Conservation (phyloP, 1,140 invertebrate species). For the Armadillidium nasatum region DNA sequence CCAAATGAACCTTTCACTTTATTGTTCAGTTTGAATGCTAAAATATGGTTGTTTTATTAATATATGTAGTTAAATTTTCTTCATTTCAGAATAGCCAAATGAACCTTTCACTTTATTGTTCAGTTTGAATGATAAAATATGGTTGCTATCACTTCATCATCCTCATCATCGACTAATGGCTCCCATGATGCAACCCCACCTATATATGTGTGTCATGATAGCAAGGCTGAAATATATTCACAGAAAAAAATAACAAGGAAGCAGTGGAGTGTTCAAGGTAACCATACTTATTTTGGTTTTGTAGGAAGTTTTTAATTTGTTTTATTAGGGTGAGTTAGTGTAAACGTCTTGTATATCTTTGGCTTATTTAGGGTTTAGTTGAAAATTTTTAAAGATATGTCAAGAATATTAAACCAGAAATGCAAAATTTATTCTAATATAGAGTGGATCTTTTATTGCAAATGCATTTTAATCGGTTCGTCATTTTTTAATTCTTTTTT, state of each 20-base stretch:
- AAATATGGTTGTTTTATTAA: constrained; percentile 2
- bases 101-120: no score
- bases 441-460: no score
- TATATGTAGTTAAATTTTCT: no score
- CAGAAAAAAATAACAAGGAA: background rate
- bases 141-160: background rate
- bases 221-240: background rate
- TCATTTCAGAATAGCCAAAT: no score
- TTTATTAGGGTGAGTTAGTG: background rate
- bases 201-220: background rate
- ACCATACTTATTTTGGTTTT: no score
- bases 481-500: no score
- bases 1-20: no score
- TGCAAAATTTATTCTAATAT: background rate
- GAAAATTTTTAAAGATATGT: background rate
- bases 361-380: background rate
- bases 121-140: background rate
- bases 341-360: background rate
- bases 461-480: no score
- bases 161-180: background rate
- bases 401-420: background rate
- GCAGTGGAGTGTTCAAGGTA: constrained; percentile 3
- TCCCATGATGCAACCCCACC: background rate
- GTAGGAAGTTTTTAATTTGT: background rate
- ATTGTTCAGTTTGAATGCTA: background rate